A percentile compares a stretch with the other conserved stretches of the same genome.
These are phyloP conservation scores for Lycodopsis pacificus DNA, from an alignment of 2,797 vertebrate species.

Conservation along the genomic window DNA sequence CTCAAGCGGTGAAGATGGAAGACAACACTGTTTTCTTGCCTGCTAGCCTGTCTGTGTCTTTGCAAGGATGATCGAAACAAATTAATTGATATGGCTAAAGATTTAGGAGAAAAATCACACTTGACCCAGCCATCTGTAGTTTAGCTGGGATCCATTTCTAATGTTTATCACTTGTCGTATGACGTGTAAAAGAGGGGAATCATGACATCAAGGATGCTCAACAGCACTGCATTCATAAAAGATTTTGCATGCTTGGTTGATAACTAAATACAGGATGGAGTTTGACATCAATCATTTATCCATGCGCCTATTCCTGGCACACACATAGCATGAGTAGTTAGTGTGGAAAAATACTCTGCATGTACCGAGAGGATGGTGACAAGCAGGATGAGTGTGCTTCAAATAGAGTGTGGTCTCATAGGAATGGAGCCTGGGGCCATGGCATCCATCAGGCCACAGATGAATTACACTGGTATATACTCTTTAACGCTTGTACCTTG, in stretches of 20 bases:
- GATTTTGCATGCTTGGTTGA: slow-evolving; percentile 8
- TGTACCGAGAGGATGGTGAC: slow-evolving; percentile 53
- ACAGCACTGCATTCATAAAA: neutral
- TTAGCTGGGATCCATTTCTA: neutral
- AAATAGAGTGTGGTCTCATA: slow-evolving; percentile 62
- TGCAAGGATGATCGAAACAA: slow-evolving; percentile 1
- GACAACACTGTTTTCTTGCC: neutral
- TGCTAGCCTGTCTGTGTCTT: neutral
- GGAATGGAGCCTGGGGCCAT: slow-evolving; percentile 50
- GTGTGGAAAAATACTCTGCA: slow-evolving; percentile 48
- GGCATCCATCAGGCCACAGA: slow-evolving; percentile 59
- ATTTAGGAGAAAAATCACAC: neutral
- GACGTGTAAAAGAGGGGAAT: neutral
- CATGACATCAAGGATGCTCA: neutral
- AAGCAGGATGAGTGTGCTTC: slow-evolving; percentile 60
- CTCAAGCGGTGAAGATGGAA: neutral
- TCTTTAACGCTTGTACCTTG: slow-evolving; percentile 49
- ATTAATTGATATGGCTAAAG: neutral
- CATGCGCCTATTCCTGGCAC: slow-evolving; percentile 47
- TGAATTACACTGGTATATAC: slow-evolving; percentile 54
- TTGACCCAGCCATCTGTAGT: neutral
- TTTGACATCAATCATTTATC: slow-evolving; percentile 54
- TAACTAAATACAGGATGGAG: slow-evolving; percentile 48
- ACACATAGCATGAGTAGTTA: slow-evolving; percentile 53
- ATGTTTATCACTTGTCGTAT: neutral